A percentile compares a stretch with the other conserved stretches of the same genome.
Evolutionary conservation across 2,113 vertebrate genomes (phyloP).

Genomic region (Ifrita kowaldi): DNA sequence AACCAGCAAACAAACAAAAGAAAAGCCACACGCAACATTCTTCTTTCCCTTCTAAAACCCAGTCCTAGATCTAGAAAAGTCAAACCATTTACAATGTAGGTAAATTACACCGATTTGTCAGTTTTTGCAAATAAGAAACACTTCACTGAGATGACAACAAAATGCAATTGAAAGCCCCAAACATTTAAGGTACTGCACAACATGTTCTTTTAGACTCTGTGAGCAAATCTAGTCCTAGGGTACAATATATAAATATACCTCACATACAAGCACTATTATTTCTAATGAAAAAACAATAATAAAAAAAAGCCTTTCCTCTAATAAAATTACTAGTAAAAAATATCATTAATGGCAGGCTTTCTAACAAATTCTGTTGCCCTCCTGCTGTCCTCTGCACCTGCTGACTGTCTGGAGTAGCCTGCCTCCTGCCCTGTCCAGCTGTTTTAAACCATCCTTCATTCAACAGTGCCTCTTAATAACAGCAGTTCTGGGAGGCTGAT

Average conservation of each 20-base stretch:
- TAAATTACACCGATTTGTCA: not conserved
- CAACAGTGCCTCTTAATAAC: not conserved
- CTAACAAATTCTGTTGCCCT: conserved; percentile 7
- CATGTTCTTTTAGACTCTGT: not conserved
- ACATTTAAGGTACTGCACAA: not conserved
- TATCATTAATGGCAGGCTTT: conserved; percentile 17
- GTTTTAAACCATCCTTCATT: not conserved
- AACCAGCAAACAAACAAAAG: not conserved
- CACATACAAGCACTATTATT: conserved; percentile 5
- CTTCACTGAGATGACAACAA: not conserved
- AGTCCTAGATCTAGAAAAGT: not conserved
- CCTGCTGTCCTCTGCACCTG: conserved; percentile 52
- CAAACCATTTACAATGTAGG: not conserved
- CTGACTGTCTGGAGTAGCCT: not conserved
- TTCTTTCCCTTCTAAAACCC: not conserved
- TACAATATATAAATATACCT: not conserved
- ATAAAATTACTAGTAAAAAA: conserved; percentile 41
- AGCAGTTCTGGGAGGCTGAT: not conserved
- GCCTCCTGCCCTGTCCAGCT: conserved; percentile 31
- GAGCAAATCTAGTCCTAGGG: not conserved
- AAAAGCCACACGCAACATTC: not conserved
- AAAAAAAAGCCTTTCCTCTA: not conserved
- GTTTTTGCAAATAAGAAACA: conserved; percentile 7
- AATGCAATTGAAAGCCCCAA: not conserved
- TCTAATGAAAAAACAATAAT: conserved; percentile 9